Evolutionary conservation across 2,888 invertebrate genomes (phyloP).

Genomic region (Plebejus melissa): DNA sequence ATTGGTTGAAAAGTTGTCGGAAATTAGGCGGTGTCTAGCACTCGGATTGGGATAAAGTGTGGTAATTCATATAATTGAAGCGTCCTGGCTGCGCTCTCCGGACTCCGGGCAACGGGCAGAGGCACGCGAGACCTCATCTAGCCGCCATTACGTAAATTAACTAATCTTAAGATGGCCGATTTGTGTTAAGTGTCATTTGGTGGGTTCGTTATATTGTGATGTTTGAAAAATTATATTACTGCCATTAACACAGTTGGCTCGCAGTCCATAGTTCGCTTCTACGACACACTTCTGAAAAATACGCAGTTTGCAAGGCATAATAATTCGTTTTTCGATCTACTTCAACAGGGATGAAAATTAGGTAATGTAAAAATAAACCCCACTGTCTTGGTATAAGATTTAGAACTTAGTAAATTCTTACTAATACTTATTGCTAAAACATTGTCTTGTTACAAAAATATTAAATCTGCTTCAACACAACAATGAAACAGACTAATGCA

Average conservation of each 20-base stretch:
- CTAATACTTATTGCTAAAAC: neutral
- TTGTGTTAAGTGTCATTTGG: neutral
- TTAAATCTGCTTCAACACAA: neutral
- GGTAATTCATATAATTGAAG: constrained; percentile 24
- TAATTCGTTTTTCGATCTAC: too few relatives aligned
- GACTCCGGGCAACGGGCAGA: neutral
- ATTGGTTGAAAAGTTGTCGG: constrained; percentile 21
- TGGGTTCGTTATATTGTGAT: neutral
- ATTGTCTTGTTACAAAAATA: neutral
- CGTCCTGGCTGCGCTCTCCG: constrained; percentile 13
- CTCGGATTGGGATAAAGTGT: constrained; percentile 12
- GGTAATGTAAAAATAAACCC: too few relatives aligned
- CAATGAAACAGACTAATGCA: constrained; percentile 12
- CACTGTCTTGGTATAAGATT: too few relatives aligned
- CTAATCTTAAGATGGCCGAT: constrained; percentile 7
- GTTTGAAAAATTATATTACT: neutral
- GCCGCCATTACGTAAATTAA: constrained; percentile 8
- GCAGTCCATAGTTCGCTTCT: too few relatives aligned
- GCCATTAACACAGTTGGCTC: too few relatives aligned
- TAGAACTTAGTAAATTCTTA: too few relatives aligned
- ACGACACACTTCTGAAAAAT: too few relatives aligned
- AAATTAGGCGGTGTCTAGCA: neutral
- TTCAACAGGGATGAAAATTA: too few relatives aligned
- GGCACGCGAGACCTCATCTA: constrained; percentile 7
- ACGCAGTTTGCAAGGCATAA: too few relatives aligned